Conservation (phyloP, 2,888 invertebrate genomes). For the Gastrophysa polygoni region DNA sequence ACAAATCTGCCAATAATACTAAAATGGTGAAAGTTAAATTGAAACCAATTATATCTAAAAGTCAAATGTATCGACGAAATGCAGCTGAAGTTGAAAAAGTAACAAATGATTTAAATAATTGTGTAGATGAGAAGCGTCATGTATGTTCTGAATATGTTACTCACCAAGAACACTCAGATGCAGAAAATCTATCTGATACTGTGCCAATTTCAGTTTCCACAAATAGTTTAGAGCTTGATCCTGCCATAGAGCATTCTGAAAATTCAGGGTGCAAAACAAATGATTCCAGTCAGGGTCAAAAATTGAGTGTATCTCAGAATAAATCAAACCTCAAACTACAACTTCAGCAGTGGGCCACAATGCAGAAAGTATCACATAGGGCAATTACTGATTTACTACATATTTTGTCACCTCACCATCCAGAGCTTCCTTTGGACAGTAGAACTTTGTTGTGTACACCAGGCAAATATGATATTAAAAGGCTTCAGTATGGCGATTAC, state of each 20-base stretch:
- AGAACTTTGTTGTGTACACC: conserved; percentile 22
- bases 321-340: background rate
- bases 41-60: conserved; percentile 9
- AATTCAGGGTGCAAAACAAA: background rate
- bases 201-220: conserved; percentile 1
- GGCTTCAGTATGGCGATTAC: background rate
- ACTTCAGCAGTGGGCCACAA: conserved; percentile 14
- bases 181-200: conserved; percentile 6
- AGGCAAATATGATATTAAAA: background rate
- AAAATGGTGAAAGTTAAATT: conserved; percentile 10
- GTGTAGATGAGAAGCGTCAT: conserved; percentile 6
- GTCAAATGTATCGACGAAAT: conserved; percentile 12
- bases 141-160: conserved; percentile 8
- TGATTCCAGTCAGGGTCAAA: too few relatives aligned
- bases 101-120: conserved; percentile 8
- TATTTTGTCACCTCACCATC: conserved; percentile 25
- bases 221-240: background rate
- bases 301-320: too few relatives aligned
- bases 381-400: conserved; percentile 22
- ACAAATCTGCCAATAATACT: background rate
- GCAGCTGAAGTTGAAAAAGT: background rate
- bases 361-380: conserved; percentile 19
- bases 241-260: background rate
- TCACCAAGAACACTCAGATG: conserved; percentile 10
- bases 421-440: conserved; percentile 27